Evolutionary conservation across 2,888 invertebrate species (phyloP).

Genomic region (Conomelus anceps): DNA sequence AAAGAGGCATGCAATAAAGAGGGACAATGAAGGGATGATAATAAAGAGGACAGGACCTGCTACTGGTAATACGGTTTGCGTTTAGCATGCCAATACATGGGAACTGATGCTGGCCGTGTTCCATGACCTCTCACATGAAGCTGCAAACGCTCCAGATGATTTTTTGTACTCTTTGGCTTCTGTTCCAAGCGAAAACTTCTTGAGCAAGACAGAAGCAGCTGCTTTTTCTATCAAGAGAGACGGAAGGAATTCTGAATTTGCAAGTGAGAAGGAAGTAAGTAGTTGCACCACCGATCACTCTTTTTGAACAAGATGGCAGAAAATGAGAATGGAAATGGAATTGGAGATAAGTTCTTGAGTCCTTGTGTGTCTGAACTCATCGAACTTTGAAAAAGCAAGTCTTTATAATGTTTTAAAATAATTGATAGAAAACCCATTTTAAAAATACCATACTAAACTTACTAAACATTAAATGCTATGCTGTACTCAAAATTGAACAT

Average conservation of each 20-base stretch:
- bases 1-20: background rate
- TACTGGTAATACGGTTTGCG: background rate
- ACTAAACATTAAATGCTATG: too few species aligned
- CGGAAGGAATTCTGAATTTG: background rate
- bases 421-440: too few species aligned
- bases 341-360: too few species aligned
- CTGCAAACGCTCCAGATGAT: background rate
- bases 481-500: too few species aligned
- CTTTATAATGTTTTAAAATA: too few species aligned
- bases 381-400: too few species aligned
- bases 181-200: too few species aligned
- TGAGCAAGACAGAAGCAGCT: background rate
- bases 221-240: background rate
- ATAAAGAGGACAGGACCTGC: background rate
- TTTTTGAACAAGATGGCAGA: background rate
- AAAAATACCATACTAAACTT: too few species aligned
- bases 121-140: background rate
- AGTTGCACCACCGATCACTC: background rate
- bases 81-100: too few species aligned
- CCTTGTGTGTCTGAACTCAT: too few species aligned
- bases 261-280: background rate
- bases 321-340: too few species aligned
- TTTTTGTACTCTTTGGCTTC: background rate
- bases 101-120: too few species aligned
- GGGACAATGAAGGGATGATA: background rate